Base-by-base conservation (phyloP, 2,888 invertebrate genomes). In the Lasioglossum villosulum region DNA sequence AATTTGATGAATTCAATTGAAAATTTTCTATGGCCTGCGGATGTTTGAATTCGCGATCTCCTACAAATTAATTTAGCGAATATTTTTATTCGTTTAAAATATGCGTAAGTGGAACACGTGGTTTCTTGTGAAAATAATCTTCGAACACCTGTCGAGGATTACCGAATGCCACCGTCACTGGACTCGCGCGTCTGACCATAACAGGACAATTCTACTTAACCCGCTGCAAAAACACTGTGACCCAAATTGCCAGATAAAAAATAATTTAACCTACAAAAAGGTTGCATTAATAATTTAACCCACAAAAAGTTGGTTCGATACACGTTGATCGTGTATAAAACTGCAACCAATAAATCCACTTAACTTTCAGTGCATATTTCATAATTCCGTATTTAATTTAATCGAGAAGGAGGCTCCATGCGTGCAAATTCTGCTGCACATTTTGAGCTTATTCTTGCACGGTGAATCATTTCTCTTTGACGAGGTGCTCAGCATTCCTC, bases 191-290 rank as follows among this genome's bases (percentile, higher is more conserved):
- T 70, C 70, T 39, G 70, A n/a, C 37, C n/a, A 39, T 39, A 39
- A 70, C 70, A 12, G n/a, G n/a, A 14, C n/a, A 39, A n/a, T n/a
- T n/a, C 70, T 70, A 70, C 70, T 70, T 70, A 68, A 68, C 0
- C 1, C 39, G 70, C 12, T 39, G 8, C 23, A 5, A 34, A 63
- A 66, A 37, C 1, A 37, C 34, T 16, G 34, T 2, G 3, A 37
- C 66, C 14, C 6, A 5, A 59, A 59, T 1, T 16, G 27, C 4
- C 23, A 30, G 6, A 30, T 30, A 30, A 30, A 30, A 63, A 30
- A 30, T 30, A 5, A 30, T 63, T 16, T 63, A 63, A 63, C 27
- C 16, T 16, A 10, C 27, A 30, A 63, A 63, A 63, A 14, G n/a
- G n/a, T n/a, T n/a, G n/a, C n/a, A n/a, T n/a, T n/a, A 30, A 30